Percentiles rank a stretch among this genome's conserved stretches.
phyloP scores from a whole-genome alignment of 2,797 vertebrate genomes.

The Cyclura pinguis region DNA sequence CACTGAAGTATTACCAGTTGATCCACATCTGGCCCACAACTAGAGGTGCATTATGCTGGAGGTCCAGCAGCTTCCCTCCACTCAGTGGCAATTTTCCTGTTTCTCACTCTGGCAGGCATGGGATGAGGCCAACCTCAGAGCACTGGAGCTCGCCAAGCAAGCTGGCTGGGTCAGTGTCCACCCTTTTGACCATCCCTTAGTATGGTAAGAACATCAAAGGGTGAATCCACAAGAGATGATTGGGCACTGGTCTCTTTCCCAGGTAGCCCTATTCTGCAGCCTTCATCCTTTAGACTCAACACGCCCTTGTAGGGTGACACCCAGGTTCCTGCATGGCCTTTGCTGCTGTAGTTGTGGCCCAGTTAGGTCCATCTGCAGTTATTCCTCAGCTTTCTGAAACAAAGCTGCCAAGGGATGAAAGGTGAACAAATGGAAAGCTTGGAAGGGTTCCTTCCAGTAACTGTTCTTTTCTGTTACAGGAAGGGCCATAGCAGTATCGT shows the following conservation, averaged over 20 bases:
- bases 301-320: not conserved
- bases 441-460: too few species aligned
- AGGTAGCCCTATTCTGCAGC: not conserved
- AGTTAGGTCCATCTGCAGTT: not conserved
- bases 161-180: constrained; percentile 85
- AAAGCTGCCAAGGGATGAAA: not conserved
- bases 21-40: not conserved
- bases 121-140: constrained; percentile 87
- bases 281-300: not conserved
- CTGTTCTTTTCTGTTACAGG: constrained; percentile 73
- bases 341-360: not conserved
- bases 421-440: not conserved
- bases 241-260: not conserved
- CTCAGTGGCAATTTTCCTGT: not conserved
- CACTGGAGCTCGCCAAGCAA: constrained; percentile 79
- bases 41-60: accelerated
- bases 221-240: not conserved
- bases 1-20: not conserved
- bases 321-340: not conserved
- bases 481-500: constrained; percentile 89
- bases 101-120: constrained; percentile 78
- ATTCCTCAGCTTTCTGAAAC: not conserved
- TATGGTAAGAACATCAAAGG: constrained; percentile 84
- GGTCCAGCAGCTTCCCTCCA: not conserved
- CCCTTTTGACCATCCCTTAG: constrained; percentile 90